Conservation (phyloP, 2,888 invertebrate genomes). For the Nezara viridula region DNA sequence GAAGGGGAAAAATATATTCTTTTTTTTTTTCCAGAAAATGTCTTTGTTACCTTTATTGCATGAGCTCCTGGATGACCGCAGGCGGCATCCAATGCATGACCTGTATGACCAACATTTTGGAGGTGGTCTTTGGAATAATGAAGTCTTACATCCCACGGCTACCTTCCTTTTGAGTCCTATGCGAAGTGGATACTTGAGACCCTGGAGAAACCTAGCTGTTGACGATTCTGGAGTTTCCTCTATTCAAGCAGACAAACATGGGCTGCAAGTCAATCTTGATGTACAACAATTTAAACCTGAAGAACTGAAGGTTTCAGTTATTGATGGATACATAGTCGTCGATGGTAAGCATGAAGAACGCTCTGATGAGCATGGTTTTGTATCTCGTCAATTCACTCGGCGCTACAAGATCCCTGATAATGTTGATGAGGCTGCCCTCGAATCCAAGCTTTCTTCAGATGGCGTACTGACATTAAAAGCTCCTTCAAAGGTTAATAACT, state of each 20-base stretch:
- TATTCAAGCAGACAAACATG: conserved; percentile 65
- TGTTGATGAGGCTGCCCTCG: conserved; percentile 68
- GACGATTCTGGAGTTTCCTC: conserved; percentile 65
- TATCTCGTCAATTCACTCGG: conserved; percentile 69
- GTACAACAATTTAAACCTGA: conserved; percentile 70
- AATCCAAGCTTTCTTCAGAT: conserved; percentile 69
- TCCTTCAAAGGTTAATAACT: conserved; percentile 57
- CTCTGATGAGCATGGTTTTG: conserved; percentile 69
- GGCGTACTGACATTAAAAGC: conserved; percentile 68
- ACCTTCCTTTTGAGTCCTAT: conserved; percentile 49
- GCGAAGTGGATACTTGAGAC: conserved; percentile 63
- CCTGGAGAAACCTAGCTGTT: conserved; percentile 63
- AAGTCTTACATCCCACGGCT: conserved; percentile 54
- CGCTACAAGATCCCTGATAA: conserved; percentile 69
- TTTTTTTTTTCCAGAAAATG: no score
- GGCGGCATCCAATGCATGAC: conserved; percentile 59
- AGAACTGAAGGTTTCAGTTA: conserved; percentile 69
- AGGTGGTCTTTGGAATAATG: conserved; percentile 63
- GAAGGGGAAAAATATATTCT: no score
- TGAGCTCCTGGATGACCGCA: conserved; percentile 62
- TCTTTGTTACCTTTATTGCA: no score
- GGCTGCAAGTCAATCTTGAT: conserved; percentile 68
- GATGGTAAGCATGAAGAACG: conserved; percentile 70
- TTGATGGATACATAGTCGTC: conserved; percentile 68
- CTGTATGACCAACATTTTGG: conserved; percentile 66